These are phyloP conservation scores for Rhopilema esculentum DNA, from an alignment of 30 jellyfish, hydroid and myxozoan species.

Conservation along the genomic window DNA sequence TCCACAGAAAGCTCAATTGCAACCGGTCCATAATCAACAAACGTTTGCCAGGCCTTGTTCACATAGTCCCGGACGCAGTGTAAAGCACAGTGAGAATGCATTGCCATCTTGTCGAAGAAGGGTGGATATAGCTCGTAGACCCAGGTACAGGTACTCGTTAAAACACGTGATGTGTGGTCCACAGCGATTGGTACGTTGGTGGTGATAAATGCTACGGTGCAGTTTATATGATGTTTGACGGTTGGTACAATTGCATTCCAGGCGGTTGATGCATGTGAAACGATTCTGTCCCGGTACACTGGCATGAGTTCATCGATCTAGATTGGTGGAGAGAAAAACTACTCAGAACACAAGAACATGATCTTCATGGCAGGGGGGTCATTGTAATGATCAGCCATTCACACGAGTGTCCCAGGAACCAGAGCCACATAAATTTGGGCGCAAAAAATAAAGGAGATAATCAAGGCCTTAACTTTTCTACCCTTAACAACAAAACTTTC, in stretches of 20 bases:
- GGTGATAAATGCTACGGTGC: slow-evolving; percentile 22
- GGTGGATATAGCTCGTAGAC: slow-evolving; percentile 72
- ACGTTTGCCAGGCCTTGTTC: slow-evolving; percentile 21
- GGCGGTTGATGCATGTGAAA: slow-evolving; percentile 8
- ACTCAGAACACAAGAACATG: too few relatives aligned
- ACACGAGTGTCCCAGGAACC: too few relatives aligned
- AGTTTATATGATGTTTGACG: slow-evolving; percentile 8
- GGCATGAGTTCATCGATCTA: slow-evolving; percentile 35
- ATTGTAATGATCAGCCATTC: not conserved
- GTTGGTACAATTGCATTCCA: slow-evolving; percentile 32
- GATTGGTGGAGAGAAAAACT: not conserved
- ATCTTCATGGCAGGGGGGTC: too few relatives aligned
- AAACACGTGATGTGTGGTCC: slow-evolving; percentile 33
- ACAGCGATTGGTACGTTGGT: slow-evolving; percentile 63
- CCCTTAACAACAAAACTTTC: too few relatives aligned
- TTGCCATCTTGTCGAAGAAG: slow-evolving; percentile 61
- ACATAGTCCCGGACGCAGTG: slow-evolving; percentile 36
- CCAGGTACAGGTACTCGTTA: slow-evolving; percentile 19
- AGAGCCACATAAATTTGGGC: too few relatives aligned
- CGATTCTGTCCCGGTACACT: slow-evolving; percentile 23
- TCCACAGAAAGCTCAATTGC: slow-evolving; percentile 46
- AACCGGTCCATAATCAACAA: slow-evolving; percentile 60
- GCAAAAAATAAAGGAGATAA: too few relatives aligned
- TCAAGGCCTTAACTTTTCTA: too few relatives aligned
- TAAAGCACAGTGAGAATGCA: slow-evolving; percentile 25